These are phyloP conservation scores for Caenorhabditis macrosperma DNA, from an alignment of 2,888 invertebrate species.

Conservation along the genomic window DNA sequence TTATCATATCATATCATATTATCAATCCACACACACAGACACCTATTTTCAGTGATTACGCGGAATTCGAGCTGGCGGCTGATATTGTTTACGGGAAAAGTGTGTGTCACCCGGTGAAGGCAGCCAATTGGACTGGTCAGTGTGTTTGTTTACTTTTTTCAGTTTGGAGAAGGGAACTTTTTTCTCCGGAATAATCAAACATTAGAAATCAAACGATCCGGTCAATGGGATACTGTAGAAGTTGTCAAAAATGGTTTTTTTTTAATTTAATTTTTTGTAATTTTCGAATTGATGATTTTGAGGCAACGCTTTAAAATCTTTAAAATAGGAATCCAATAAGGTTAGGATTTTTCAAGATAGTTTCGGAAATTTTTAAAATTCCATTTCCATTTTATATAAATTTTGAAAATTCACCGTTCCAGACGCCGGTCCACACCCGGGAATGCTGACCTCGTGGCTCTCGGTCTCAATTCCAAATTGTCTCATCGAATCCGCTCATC, in stretches of 20 bases:
- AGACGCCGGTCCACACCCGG: slow-evolving; percentile 58
- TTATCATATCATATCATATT: no score
- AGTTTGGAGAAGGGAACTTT: no score
- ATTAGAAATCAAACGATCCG: no score
- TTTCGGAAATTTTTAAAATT: no score
- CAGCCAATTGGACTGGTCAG: slow-evolving; percentile 56
- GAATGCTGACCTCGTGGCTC: slow-evolving; percentile 75
- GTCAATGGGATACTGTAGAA: no score
- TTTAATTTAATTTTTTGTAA: no score
- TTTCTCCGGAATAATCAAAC: no score
- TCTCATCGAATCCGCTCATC: slow-evolving; percentile 70
- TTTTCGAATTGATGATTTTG: no score
- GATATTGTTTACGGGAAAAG: slow-evolving; percentile 72
- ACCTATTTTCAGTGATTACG: slow-evolving; percentile 58
- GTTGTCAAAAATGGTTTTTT: no score
- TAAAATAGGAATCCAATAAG: no score
- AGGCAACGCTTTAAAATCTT: no score
- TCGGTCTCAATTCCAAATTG: slow-evolving; percentile 71
- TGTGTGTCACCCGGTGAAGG: slow-evolving; percentile 57
- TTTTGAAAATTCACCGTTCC: neutral
- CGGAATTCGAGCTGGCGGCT: slow-evolving; percentile 67
- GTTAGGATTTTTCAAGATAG: no score
- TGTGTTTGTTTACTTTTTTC: slow-evolving; percentile 7
- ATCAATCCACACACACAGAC: neutral
- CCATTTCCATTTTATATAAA: neutral